Conservation (phyloP, 2,888 invertebrate genomes). For the Harmothoe impar region DNA sequence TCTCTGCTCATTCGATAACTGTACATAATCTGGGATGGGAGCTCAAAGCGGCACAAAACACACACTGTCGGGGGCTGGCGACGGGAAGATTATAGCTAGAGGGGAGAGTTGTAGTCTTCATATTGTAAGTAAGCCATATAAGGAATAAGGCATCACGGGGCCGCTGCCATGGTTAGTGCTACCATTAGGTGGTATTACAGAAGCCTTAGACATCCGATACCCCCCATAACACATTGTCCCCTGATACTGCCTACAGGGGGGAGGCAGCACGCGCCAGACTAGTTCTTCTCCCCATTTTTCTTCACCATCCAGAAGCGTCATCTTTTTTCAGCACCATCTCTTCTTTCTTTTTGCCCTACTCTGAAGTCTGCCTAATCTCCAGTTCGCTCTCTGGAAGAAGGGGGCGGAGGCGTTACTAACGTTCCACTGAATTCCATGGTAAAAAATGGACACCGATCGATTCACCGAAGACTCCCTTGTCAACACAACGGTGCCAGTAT, state of each 20-base stretch:
- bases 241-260: neutral
- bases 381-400: slow-evolving; percentile 41
- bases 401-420: slow-evolving; percentile 14
- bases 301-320: neutral
- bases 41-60: slow-evolving; percentile 23
- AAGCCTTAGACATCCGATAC: slow-evolving; percentile 39
- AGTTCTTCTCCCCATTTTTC: slow-evolving; percentile 13
- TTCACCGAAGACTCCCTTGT: slow-evolving; percentile 39
- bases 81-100: slow-evolving; percentile 33
- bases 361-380: slow-evolving; percentile 48
- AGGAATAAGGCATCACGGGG: slow-evolving; percentile 31
- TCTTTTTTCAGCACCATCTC: slow-evolving; percentile 23
- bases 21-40: slow-evolving; percentile 51
- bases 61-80: slow-evolving; percentile 7
- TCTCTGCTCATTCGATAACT: slow-evolving; percentile 59
- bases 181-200: neutral
- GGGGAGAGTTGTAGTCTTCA: slow-evolving; percentile 31
- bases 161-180: neutral
- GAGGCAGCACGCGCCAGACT: neutral
- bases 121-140: slow-evolving; percentile 52
- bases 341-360: slow-evolving; percentile 15
- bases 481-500: slow-evolving; percentile 51
- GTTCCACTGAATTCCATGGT: slow-evolving; percentile 14
- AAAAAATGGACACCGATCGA: slow-evolving; percentile 22
- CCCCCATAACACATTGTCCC: slow-evolving; percentile 29